Conservation (phyloP, 2,888 invertebrate genomes). For the Eubasilissa splendida region DNA sequence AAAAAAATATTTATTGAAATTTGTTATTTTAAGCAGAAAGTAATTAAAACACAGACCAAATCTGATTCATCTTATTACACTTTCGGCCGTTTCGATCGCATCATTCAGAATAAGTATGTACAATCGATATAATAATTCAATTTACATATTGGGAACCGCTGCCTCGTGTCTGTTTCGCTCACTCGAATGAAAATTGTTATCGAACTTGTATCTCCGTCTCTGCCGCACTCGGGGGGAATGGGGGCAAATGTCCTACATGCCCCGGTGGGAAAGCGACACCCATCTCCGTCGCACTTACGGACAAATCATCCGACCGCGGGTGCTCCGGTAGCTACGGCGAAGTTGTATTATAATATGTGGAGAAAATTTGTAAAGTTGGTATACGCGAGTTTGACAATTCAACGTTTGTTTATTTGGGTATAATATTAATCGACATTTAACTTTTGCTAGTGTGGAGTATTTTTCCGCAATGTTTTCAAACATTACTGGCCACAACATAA, state of each 20-base stretch:
- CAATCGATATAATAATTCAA: no score
- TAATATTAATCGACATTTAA: no score
- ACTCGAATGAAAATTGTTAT: constrained; percentile 27
- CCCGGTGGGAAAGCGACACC: constrained; percentile 39
- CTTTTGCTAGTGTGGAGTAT: no score
- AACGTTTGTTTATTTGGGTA: no score
- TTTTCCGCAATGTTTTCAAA: no score
- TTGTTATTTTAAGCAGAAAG: no score
- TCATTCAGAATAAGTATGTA: no score
- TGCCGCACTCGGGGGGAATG: constrained; percentile 29
- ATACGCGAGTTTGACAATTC: not conserved
- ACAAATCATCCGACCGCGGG: constrained; percentile 24
- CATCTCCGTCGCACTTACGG: constrained; percentile 47
- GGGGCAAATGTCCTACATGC: constrained; percentile 23
- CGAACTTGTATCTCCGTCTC: constrained; percentile 31
- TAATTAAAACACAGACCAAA: no score
- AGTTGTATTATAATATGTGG: constrained; percentile 2
- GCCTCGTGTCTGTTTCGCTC: constrained; percentile 23
- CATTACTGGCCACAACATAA: no score
- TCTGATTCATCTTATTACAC: no score
- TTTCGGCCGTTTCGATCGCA: no score
- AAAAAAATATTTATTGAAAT: no score
- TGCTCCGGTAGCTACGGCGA: not conserved
- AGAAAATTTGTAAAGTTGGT: not conserved
- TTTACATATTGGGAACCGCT: constrained; percentile 19